Conservation (phyloP, 2,888 invertebrate species). For the Ctena decussata region DNA sequence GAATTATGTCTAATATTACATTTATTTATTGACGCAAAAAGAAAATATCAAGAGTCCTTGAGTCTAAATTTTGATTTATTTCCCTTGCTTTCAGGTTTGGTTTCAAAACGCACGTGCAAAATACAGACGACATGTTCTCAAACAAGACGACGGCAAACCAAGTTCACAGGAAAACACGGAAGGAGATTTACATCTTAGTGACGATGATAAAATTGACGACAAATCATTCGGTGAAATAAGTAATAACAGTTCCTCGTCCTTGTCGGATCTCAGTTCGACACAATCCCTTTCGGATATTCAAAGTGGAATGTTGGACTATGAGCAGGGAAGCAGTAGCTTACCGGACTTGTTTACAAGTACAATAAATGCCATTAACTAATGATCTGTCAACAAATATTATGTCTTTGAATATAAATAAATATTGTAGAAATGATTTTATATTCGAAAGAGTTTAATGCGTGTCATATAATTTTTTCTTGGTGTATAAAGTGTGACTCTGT, state of each 20-base stretch:
- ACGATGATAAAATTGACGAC: slow-evolving; percentile 66
- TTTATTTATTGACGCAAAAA: no score
- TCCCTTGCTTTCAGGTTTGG: slow-evolving; percentile 93
- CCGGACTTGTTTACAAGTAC: slow-evolving; percentile 82
- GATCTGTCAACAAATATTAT: neutral
- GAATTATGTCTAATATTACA: no score
- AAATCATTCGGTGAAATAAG: slow-evolving; percentile 71
- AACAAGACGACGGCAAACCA: slow-evolving; percentile 68
- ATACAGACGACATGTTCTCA: slow-evolving; percentile 95
- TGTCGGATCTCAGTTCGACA: slow-evolving; percentile 79
- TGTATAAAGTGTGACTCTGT: no score
- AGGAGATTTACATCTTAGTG: slow-evolving; percentile 61
- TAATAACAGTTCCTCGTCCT: slow-evolving; percentile 81
- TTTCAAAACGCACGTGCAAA: slow-evolving; percentile 99
- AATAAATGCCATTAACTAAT: slow-evolving; percentile 75
- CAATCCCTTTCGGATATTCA: slow-evolving; percentile 82
- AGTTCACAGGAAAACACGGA: slow-evolving; percentile 47
- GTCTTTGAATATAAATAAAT: no score
- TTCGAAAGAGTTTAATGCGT: no score
- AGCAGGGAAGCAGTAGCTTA: slow-evolving; percentile 78
- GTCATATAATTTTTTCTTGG: no score
- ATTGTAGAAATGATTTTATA: no score
- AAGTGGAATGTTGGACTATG: slow-evolving; percentile 75
- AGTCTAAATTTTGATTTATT: no score
- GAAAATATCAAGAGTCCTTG: no score